Evolutionary conservation across 35 echinoderm and acorn worm genomes (phyloP).

Genomic region (Stichopus chloronotus): DNA sequence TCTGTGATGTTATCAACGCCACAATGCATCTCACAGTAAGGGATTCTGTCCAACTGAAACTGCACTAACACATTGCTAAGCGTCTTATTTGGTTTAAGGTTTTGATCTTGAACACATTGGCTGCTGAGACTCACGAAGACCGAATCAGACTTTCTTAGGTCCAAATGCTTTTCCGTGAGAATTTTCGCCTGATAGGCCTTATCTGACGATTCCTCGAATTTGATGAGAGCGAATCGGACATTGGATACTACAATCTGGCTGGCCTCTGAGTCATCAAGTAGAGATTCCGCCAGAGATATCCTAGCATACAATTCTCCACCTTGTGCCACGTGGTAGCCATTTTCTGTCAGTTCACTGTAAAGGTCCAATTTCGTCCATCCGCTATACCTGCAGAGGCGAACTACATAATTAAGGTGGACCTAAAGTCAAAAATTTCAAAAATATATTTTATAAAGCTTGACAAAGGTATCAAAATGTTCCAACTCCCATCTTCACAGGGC

Average conservation of each 20-base stretch:
- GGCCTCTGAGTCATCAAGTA: conserved; percentile 64
- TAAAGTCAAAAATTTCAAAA: no score
- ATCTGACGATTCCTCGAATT: conserved; percentile 38
- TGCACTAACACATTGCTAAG: conserved; percentile 1
- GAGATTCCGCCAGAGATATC: conserved; percentile 47
- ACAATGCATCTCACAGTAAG: conserved; percentile 46
- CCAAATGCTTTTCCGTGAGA: conserved; percentile 3
- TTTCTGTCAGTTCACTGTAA: background rate
- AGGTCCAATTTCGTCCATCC: background rate
- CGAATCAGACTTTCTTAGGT: background rate
- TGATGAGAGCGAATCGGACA: conserved; percentile 56
- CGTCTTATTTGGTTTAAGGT: background rate
- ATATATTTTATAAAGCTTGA: no score
- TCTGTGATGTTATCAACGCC: conserved; percentile 32
- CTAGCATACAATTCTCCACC: conserved; percentile 54
- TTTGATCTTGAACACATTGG: background rate
- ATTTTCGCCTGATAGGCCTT: conserved; percentile 50
- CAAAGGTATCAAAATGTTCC: no score
- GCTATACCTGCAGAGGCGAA: conserved; percentile 36
- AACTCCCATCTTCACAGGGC: no score
- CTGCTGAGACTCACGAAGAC: background rate
- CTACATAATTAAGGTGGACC: no score
- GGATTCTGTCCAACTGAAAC: conserved; percentile 44
- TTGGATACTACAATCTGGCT: conserved; percentile 42
- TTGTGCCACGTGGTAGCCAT: no score